These are phyloP conservation scores for Odocoileus hemionus DNA, from an alignment of 2,113 vertebrate species.

Conservation along the genomic window DNA sequence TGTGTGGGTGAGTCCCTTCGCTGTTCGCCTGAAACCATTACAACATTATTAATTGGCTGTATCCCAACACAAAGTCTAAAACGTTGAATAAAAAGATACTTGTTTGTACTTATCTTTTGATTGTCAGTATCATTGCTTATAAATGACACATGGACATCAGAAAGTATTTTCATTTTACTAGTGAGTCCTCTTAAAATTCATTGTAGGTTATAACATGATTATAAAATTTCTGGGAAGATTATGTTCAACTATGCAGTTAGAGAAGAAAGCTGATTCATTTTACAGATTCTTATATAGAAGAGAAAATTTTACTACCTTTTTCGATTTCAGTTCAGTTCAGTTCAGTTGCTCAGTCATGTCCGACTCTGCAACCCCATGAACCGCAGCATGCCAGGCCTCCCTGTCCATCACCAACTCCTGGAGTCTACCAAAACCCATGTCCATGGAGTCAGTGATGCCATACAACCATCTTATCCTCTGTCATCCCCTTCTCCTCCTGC, in stretches of 20 bases:
- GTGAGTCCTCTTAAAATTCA: background rate
- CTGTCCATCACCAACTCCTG: background rate
- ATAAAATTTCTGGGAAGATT: background rate
- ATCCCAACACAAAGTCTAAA: background rate
- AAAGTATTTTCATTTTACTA: background rate
- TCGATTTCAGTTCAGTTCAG: background rate
- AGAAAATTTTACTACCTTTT: background rate
- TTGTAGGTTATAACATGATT: background rate
- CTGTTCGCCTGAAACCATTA: background rate
- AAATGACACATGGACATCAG: background rate
- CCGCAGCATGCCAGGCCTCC: background rate
- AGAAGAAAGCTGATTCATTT: background rate
- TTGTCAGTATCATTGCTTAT: background rate
- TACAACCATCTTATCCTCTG: background rate
- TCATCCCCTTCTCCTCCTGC: background rate
- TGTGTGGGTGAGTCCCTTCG: background rate
- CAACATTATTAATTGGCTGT: background rate
- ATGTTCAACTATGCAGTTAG: background rate
- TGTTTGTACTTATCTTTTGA: background rate
- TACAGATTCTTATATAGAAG: background rate
- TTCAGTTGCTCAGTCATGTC: accelerated
- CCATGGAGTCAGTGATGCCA: background rate
- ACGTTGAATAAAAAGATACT: background rate
- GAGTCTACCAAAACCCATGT: background rate
- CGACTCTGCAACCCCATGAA: background rate